Evolutionary conservation across 2,888 invertebrate genomes (phyloP).

Genomic region (Diarsia brunnea): DNA sequence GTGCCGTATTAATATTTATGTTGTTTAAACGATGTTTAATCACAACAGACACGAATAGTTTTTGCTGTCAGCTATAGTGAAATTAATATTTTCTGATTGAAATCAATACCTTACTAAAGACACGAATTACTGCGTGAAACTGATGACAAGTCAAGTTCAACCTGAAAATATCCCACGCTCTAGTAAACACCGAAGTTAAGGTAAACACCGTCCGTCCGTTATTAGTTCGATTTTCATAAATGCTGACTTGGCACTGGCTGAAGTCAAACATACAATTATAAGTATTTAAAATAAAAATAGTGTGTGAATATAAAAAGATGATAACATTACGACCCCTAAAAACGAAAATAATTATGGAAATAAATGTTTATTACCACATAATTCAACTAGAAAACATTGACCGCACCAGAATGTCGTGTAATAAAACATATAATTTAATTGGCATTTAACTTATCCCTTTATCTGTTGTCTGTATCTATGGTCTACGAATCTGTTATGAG

Average conservation of each 20-base stretch:
- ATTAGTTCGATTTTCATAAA: not conserved
- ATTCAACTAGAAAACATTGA: constrained; percentile 55
- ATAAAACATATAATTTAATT: constrained; percentile 67
- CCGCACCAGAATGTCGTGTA: constrained; percentile 40
- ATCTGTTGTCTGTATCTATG: constrained; percentile 45
- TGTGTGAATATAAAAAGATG: constrained; percentile 7
- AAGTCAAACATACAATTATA: not conserved
- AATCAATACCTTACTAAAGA: constrained; percentile 59
- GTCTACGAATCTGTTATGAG: constrained; percentile 55
- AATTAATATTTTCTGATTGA: constrained; percentile 66
- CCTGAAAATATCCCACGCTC: not conserved
- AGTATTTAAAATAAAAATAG: constrained; percentile 16
- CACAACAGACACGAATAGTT: constrained; percentile 79
- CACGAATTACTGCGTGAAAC: constrained; percentile 35
- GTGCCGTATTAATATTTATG: constrained; percentile 86
- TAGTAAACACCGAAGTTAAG: no score
- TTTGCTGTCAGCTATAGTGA: constrained; percentile 62
- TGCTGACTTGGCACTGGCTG: not conserved
- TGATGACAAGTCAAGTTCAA: constrained; percentile 13
- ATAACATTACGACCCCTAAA: constrained; percentile 32
- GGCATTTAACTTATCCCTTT: constrained; percentile 67
- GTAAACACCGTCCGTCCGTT: no score
- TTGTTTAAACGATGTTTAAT: constrained; percentile 87
- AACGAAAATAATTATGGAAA: constrained; percentile 55
- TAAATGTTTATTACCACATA: constrained; percentile 46